Percentiles rank a stretch among this genome's conserved stretches.
Conservation (phyloP, 2,113 vertebrate genomes). For the Porphyrio hochstetteri region DNA sequence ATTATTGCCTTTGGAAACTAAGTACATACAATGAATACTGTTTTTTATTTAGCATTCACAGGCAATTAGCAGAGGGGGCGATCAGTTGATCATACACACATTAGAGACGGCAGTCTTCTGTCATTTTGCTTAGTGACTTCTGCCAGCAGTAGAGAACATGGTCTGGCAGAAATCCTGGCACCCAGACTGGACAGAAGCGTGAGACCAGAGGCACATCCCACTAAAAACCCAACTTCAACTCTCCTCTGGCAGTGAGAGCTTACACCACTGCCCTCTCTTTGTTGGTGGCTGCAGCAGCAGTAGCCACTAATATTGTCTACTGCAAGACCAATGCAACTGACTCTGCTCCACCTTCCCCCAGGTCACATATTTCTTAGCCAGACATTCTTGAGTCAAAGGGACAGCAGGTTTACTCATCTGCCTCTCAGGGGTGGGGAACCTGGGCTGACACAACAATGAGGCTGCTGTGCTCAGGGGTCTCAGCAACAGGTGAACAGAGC, state of each 20-base stretch:
- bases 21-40: not conserved
- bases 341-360: not conserved
- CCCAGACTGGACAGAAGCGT: not conserved
- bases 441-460: not conserved
- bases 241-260: not conserved
- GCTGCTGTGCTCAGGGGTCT: not conserved
- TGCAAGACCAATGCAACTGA: not conserved
- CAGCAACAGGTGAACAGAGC: not conserved
- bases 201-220: not conserved
- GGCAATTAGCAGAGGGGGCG: not conserved
- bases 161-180: not conserved
- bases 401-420: not conserved
- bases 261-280: not conserved
- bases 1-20: constrained; percentile 47
- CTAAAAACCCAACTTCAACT: not conserved
- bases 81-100: constrained; percentile 37
- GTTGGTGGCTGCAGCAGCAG: not conserved
- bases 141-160: not conserved
- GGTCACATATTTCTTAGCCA: not conserved
- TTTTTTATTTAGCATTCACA: constrained; percentile 33
- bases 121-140: not conserved
- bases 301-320: not conserved
- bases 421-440: not conserved
- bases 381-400: not conserved
- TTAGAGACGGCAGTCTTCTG: not conserved